Conservation (phyloP, 2,797 vertebrate genomes). For the Darevskia nairensis region DNA sequence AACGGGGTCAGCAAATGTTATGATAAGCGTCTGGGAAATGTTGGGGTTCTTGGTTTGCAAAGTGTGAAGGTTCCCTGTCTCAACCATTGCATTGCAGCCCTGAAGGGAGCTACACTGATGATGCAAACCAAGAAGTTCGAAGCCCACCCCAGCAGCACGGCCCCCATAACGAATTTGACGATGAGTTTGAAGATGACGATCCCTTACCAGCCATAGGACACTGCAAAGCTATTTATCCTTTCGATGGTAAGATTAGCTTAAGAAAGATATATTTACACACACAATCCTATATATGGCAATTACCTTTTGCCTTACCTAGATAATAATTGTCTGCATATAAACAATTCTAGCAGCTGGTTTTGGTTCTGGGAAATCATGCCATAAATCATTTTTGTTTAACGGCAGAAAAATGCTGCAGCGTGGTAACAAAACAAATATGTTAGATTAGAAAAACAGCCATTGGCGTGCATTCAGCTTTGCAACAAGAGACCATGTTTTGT, state of each 20-base stretch:
- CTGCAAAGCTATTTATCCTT: constrained; percentile 97
- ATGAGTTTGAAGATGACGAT: constrained; percentile 98
- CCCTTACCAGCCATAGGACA: constrained; percentile 96
- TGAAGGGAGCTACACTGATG: constrained; percentile 97
- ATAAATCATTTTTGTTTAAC: constrained; percentile 14
- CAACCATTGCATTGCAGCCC: constrained; percentile 79
- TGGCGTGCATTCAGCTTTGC: constrained; percentile 54
- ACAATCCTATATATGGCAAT: neutral
- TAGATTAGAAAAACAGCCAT: constrained; percentile 36
- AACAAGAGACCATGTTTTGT: constrained; percentile 16
- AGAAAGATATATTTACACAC: too few species aligned
- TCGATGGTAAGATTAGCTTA: constrained; percentile 86
- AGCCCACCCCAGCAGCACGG: constrained; percentile 83
- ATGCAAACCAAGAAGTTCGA: constrained; percentile 92
- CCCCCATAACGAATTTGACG: constrained; percentile 91
- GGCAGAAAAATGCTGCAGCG: constrained; percentile 27
- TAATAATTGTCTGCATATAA: neutral
- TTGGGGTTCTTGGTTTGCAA: neutral
- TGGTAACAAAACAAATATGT: constrained; percentile 48
- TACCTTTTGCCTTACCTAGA: neutral
- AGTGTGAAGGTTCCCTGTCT: neutral
- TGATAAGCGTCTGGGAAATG: neutral
- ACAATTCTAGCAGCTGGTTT: constrained; percentile 35
- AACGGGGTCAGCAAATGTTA: rapidly evolving
- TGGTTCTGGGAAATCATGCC: constrained; percentile 38